These are phyloP conservation scores for Caenorhabditis tropicalis DNA, from an alignment of 1,140 invertebrate genomes.

Conservation along the genomic window DNA sequence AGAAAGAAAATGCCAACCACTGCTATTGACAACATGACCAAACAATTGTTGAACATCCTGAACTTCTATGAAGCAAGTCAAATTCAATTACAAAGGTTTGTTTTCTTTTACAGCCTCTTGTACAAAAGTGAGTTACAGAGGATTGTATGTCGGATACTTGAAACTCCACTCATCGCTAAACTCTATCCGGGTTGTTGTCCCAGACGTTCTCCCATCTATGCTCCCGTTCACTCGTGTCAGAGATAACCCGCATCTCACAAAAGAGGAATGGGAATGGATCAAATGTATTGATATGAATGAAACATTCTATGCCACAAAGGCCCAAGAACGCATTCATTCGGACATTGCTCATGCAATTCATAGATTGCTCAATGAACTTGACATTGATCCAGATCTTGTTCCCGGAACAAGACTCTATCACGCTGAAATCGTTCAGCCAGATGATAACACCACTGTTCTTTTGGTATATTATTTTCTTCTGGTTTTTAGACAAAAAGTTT, in stretches of 20 bases:
- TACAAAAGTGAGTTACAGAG: slow-evolving; percentile 74
- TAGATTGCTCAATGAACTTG: slow-evolving; percentile 46
- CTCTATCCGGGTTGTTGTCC: slow-evolving; percentile 89
- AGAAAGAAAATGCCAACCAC: slow-evolving; percentile 52
- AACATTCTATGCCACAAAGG: slow-evolving; percentile 37
- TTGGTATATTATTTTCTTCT: slow-evolving; percentile 23
- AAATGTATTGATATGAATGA: slow-evolving; percentile 52
- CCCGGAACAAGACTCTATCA: slow-evolving; percentile 48
- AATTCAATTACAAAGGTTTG: slow-evolving; percentile 77
- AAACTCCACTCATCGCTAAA: slow-evolving; percentile 94
- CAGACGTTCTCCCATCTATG: slow-evolving; percentile 87
- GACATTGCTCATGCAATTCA: slow-evolving; percentile 49
- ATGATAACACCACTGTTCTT: slow-evolving; percentile 56
- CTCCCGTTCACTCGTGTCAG: slow-evolving; percentile 88
- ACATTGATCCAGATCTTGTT: slow-evolving; percentile 52
- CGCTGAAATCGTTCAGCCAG: slow-evolving; percentile 51
- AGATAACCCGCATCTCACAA: slow-evolving; percentile 90
- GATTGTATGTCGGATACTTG: slow-evolving; percentile 90
- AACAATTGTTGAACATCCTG: slow-evolving; percentile 80
- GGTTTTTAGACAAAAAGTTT: background rate
- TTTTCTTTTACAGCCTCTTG: background rate
- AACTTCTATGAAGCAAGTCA: slow-evolving; percentile 87
- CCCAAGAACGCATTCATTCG: slow-evolving; percentile 34
- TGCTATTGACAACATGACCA: slow-evolving; percentile 51
- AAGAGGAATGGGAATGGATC: slow-evolving; percentile 62